Percentiles rank a stretch among this genome's conserved stretches.
phyloP scores from a whole-genome alignment of 2,113 vertebrate genomes.

The Amazona guildingii region DNA sequence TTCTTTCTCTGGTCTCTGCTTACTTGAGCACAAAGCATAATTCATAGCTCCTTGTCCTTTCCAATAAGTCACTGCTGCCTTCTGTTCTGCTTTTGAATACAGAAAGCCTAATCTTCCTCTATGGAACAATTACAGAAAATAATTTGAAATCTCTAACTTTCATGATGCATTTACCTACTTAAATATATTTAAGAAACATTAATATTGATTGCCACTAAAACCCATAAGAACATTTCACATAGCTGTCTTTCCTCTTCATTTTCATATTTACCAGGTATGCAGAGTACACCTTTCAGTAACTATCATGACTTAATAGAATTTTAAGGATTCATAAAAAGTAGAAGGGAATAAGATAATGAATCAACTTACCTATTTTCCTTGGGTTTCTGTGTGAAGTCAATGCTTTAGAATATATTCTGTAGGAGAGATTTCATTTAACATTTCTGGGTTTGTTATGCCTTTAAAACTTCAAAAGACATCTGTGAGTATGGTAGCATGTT shows the following conservation, averaged over 20 bases:
- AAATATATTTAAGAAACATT: slow-evolving; percentile 3
- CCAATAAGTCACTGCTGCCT: neutral
- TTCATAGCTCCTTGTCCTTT: neutral
- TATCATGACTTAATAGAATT: neutral
- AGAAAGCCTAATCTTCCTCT: neutral
- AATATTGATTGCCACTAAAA: neutral
- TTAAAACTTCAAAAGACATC: neutral
- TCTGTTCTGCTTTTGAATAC: neutral
- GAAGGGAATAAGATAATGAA: neutral
- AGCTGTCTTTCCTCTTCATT: neutral
- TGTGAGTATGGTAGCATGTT: neutral
- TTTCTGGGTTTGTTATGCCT: neutral
- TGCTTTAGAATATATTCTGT: neutral
- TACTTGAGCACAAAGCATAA: neutral
- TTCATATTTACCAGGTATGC: neutral
- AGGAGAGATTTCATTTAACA: neutral
- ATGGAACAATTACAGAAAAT: neutral
- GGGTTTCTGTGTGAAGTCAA: neutral
- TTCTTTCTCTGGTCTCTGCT: neutral
- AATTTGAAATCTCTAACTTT: neutral
- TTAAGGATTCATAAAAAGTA: neutral
- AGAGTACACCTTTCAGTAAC: neutral
- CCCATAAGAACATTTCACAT: neutral
- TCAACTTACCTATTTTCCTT: neutral
- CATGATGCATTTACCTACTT: neutral